A percentile compares a stretch with the other conserved stretches of the same genome.
Evolutionary conservation across 2,797 vertebrate genomes (phyloP).

Genomic region (Notolabrus celidotus): DNA sequence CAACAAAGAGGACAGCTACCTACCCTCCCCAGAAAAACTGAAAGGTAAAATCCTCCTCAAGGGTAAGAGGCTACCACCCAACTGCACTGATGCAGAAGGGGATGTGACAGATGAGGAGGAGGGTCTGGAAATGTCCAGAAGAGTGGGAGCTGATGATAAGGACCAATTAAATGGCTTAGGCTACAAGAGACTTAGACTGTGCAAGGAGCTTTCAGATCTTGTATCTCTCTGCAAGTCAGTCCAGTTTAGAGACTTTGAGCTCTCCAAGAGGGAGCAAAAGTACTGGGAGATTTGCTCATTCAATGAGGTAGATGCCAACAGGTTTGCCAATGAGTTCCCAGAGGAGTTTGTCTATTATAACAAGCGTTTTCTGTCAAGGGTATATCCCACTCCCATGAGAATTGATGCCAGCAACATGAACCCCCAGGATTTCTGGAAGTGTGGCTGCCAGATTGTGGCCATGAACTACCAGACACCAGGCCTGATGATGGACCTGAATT

Average conservation of each 20-base stretch:
- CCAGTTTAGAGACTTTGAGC: conserved; percentile 91
- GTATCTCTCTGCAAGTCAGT: conserved; percentile 91
- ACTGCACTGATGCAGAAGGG: conserved; percentile 85
- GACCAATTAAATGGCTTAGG: conserved; percentile 85
- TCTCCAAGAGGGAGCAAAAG: conserved; percentile 88
- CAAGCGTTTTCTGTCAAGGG: conserved; percentile 91
- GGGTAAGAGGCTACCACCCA: conserved; percentile 87
- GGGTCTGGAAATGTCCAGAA: conserved; percentile 88
- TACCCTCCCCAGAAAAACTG: conserved; percentile 92
- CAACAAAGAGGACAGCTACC: conserved; percentile 85
- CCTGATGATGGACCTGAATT: conserved; percentile 95
- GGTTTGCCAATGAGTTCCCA: conserved; percentile 92
- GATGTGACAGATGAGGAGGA: conserved; percentile 94
- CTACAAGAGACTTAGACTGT: conserved; percentile 85
- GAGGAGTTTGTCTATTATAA: conserved; percentile 95
- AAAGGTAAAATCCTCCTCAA: conserved; percentile 93
- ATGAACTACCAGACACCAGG: conserved; percentile 96
- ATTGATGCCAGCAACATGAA: conserved; percentile 97
- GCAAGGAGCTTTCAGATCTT: conserved; percentile 90
- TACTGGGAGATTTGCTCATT: conserved; percentile 95
- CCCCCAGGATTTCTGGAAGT: conserved; percentile 97
- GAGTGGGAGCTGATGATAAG: conserved; percentile 85
- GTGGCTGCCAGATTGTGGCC: conserved; percentile 94
- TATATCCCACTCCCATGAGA: conserved; percentile 94
- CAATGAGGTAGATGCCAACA: conserved; percentile 92